Evolutionary conservation across 2,888 invertebrate genomes (phyloP).

Genomic region (Drosophila monieri): DNA sequence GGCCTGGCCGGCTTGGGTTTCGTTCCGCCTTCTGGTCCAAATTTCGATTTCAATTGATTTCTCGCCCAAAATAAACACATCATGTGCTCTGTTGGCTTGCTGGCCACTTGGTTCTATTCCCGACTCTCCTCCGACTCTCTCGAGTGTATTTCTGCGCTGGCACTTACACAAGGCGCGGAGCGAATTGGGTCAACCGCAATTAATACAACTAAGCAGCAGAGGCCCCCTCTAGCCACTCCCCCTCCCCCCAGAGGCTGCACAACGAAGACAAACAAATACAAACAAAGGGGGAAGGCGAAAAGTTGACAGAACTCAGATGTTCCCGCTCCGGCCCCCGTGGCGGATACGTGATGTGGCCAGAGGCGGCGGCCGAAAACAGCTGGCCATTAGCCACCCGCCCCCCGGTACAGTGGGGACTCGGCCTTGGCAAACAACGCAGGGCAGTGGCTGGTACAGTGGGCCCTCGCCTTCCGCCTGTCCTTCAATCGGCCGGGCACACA

Average conservation of each 20-base stretch:
- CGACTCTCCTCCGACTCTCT: neutral
- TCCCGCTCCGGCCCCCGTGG: constrained; percentile 18
- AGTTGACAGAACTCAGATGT: constrained; percentile 37
- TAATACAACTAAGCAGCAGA: constrained; percentile 75
- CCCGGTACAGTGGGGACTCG: neutral
- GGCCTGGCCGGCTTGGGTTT: neutral
- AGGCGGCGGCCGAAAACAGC: neutral
- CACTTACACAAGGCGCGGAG: constrained; percentile 51
- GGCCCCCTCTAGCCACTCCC: constrained; percentile 35
- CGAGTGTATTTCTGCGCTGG: constrained; percentile 35
- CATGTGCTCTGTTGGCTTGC: constrained; percentile 20
- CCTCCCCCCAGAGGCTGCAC: too few species aligned
- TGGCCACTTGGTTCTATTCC: neutral
- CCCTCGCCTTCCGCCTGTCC: constrained; percentile 27
- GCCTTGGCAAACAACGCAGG: neutral
- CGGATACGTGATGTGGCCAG: constrained; percentile 23
- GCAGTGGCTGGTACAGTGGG: constrained; percentile 17
- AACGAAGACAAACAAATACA: constrained; percentile 35
- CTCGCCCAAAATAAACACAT: constrained; percentile 62
- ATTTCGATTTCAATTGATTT: constrained; percentile 75
- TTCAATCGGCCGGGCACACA: constrained; percentile 31
- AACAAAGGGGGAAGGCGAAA: constrained; percentile 11
- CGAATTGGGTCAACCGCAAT: constrained; percentile 75
- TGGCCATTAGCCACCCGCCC: neutral
- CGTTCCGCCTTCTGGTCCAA: constrained; percentile 10